phyloP scores from a whole-genome alignment of 1,140 invertebrate genomes.

The Drosophila leontia region DNA sequence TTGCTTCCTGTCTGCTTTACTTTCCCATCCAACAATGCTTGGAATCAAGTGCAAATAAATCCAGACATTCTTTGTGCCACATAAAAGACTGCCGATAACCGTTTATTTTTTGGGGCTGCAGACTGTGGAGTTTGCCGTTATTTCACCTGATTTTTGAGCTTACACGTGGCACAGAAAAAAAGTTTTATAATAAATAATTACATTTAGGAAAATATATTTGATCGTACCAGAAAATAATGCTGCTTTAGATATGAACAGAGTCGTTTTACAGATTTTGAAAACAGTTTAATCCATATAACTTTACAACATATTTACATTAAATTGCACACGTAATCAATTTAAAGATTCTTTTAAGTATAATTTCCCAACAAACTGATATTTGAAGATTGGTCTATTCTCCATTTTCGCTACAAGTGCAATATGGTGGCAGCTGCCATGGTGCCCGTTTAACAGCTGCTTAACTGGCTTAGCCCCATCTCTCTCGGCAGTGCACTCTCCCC shows the following conservation, averaged over 20 bases:
- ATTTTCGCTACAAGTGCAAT: conserved; percentile 24
- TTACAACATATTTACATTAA: too few relatives aligned
- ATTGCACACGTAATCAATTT: neutral
- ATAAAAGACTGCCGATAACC: conserved; percentile 17
- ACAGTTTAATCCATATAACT: neutral
- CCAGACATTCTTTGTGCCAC: neutral
- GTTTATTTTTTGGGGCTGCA: conserved; percentile 22
- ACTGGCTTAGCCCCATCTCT: conserved; percentile 45
- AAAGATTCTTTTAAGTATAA: neutral
- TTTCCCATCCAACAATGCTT: conserved; percentile 8
- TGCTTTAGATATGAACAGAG: neutral
- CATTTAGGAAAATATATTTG: neutral
- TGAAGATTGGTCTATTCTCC: neutral
- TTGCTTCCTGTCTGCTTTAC: conserved; percentile 12
- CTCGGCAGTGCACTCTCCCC: neutral
- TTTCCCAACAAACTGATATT: neutral
- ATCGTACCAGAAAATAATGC: neutral
- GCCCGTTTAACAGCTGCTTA: conserved; percentile 70
- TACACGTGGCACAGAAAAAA: neutral
- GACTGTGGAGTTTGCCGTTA: conserved; percentile 19
- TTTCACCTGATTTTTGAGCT: conserved; percentile 32
- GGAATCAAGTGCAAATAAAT: conserved; percentile 11
- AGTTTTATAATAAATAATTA: neutral
- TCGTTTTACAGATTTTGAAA: neutral
- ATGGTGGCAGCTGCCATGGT: conserved; percentile 41